These are phyloP conservation scores for Trinectes maculatus DNA, from an alignment of 2,113 vertebrate genomes.

Conservation along the genomic window DNA sequence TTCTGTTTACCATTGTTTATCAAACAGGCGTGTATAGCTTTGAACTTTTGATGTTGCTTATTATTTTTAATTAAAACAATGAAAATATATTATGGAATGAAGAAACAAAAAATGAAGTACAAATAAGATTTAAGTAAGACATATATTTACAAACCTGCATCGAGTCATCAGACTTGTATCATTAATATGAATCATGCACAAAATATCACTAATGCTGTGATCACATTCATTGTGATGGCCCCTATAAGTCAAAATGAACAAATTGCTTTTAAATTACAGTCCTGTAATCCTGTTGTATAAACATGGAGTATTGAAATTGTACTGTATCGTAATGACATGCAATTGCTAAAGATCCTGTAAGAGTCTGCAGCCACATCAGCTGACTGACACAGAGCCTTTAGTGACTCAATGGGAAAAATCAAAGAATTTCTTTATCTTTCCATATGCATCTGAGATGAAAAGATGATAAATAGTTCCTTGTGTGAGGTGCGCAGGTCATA, in stretches of 20 bases:
- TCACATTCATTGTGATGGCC: neutral
- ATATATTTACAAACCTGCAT: too few relatives aligned
- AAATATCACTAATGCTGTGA: neutral
- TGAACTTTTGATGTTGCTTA: too few relatives aligned
- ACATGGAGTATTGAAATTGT: neutral
- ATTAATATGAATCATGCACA: too few relatives aligned
- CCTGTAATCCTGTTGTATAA: neutral
- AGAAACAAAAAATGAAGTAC: neutral
- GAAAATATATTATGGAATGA: too few relatives aligned
- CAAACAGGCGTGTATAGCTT: too few relatives aligned
- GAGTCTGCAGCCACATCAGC: neutral
- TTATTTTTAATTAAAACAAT: too few relatives aligned
- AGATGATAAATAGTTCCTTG: slow-evolving; percentile 30
- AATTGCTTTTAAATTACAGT: neutral
- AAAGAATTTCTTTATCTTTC: slow-evolving; percentile 14
- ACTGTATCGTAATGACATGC: neutral
- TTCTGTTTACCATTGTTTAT: too few relatives aligned
- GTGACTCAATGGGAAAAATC: neutral
- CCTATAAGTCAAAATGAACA: neutral
- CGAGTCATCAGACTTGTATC: too few relatives aligned
- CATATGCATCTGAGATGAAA: slow-evolving; percentile 15
- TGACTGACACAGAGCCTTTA: neutral
- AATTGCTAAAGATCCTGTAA: neutral
- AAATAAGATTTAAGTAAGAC: too few relatives aligned
- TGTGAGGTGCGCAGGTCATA: slow-evolving; percentile 19